phyloP scores from a whole-genome alignment of 2,888 invertebrate genomes.

The Marasmarcha lunaedactyla region DNA sequence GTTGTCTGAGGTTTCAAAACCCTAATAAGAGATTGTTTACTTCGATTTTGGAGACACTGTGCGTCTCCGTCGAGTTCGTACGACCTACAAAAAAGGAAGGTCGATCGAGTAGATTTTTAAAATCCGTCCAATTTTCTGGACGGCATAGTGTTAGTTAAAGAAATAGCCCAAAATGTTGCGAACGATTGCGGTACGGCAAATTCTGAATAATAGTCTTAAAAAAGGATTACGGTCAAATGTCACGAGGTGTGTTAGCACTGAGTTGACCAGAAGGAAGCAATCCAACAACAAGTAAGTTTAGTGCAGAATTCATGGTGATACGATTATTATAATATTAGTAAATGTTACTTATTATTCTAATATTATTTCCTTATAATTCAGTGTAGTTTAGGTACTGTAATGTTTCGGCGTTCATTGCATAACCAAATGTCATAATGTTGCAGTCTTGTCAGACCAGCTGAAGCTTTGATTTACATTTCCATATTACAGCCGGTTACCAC shows the following conservation, averaged over 20 bases:
- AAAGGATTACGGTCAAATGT: constrained; percentile 70
- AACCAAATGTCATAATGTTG: constrained; percentile 30
- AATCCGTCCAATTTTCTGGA: constrained; percentile 55
- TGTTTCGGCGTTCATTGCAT: constrained; percentile 46
- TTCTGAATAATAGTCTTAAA: constrained; percentile 73
- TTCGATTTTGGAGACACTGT: not conserved
- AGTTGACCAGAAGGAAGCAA: constrained; percentile 72
- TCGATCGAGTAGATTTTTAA: constrained; percentile 34
- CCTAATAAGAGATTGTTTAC: no score
- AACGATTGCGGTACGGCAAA: constrained; percentile 77
- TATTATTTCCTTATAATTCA: no score
- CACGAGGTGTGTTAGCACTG: constrained; percentile 71
- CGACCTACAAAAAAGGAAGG: constrained; percentile 61
- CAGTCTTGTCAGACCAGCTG: not conserved
- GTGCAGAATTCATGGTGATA: constrained; percentile 2
- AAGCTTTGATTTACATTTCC: no score
- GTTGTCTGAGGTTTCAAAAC: no score
- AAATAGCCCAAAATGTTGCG: constrained; percentile 74
- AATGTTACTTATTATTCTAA: not conserved
- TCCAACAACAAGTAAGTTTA: constrained; percentile 69
- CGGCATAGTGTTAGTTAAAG: constrained; percentile 37
- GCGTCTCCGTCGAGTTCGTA: constrained; percentile 11
- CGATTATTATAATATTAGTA: constrained; percentile 9
- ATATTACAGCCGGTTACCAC: no score
- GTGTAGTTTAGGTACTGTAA: constrained; percentile 4